These are phyloP conservation scores for Parapristionchus giblindavisi DNA, from an alignment of 2,888 invertebrate genomes.

Conservation along the genomic window DNA sequence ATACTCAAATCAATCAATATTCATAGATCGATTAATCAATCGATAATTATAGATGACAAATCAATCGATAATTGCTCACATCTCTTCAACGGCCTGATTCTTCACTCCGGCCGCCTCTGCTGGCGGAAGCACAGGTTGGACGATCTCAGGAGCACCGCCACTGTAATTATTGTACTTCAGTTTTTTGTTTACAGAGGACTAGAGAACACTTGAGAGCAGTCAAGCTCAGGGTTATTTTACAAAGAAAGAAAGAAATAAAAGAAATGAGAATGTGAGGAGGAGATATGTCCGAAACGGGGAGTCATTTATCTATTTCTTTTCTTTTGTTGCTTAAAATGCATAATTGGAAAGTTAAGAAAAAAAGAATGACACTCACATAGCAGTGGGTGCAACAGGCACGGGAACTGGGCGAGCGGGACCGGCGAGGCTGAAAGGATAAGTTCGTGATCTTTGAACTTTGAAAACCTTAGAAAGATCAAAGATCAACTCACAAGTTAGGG, in stretches of 20 bases:
- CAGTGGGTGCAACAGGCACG: background rate
- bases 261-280: no score
- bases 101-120: conserved; percentile 8
- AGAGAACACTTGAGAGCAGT: background rate
- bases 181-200: background rate
- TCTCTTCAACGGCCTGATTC: conserved; percentile 2
- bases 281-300: no score
- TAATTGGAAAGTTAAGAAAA: background rate
- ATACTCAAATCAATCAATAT: no score
- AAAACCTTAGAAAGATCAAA: no score
- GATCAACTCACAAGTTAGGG: no score
- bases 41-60: background rate
- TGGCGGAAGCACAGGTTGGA: conserved; percentile 12
- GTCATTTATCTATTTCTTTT: no score
- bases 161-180: background rate
- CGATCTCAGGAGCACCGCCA: conserved; percentile 1
- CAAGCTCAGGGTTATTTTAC: background rate
- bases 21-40: no score
- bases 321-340: no score
- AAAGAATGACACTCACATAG: conserved; percentile 9
- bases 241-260: background rate
- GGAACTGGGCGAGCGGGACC: background rate
- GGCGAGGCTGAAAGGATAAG: background rate
- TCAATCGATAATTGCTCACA: conserved; percentile 1
- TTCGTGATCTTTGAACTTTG: no score